Base-by-base conservation (phyloP, 2,113 vertebrate species). In the Dunckerocampus dactyliophorus region DNA sequence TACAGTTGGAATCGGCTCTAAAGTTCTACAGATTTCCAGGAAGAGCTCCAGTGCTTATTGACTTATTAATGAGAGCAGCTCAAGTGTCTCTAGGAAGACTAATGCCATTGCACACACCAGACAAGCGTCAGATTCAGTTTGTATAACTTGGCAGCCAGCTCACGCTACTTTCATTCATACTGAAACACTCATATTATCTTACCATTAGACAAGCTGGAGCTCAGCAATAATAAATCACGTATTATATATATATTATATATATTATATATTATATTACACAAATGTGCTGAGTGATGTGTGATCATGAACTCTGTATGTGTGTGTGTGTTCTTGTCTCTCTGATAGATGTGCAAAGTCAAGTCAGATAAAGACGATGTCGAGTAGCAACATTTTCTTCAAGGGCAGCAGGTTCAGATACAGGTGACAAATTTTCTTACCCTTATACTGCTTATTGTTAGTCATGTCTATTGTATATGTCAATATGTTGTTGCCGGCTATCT, bases 301-400 rank as follows among this genome's bases (percentile, higher is more conserved):
- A n/a, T n/a, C n/a, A n/a, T n/a, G n/a, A n/a, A n/a, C n/a, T n/a
- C n/a, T n/a, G n/a, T n/a, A n/a, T n/a, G 56, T 54, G 4, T 57
- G 39, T 54, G 9, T 58, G 15, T 12, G 9, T 55, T 15, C 69
- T 45, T 66, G 5, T 69, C 47, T 65, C 37, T 83, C 80, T 63
- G 51, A 69, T 76, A 99, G 97, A 87, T 99, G 95, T 89, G 94
- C 94, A 74, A 99, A 98, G 85, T 99, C 97, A 22, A 98, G 97
- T 87, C 95, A 99, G 89, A 97, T 99, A 83, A 98, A 97, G 87
- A 98, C 96, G 0, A 92, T 98, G 78, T 96, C 94, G 48, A 99
- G 97, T 90, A 98, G 95, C 85, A 98, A 95, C 89, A 94, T 99
- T 82, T 96, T 98, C 92, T 99, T 98, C 89, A 98, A 98, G 90